Base-by-base conservation (phyloP, 1,140 invertebrate genomes). In the Scylla paramamosain region DNA sequence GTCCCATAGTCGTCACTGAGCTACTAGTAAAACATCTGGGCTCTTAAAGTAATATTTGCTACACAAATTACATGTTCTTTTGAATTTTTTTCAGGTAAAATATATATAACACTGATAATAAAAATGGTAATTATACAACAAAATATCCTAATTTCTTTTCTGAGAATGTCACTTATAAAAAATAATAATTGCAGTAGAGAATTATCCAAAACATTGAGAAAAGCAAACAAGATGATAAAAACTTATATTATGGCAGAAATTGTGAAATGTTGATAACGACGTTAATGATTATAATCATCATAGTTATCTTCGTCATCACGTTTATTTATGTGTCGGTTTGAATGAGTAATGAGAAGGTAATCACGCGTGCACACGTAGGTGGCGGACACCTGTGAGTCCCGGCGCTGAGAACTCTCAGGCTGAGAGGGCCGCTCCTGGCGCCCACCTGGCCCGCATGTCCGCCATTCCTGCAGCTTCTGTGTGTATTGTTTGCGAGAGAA, bases 231-330 rank as follows among this genome's bases (percentile, higher is more conserved):
- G 12, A 39, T 25, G 45, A 46, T 32, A 25, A 29, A 39, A 89
- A 39, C n/a, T 39, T 6, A 90, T 31, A 39, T 31, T 20, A 46
- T 39, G 88, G 4, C 31, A 90, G 88, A 45, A 88, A 88, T 88
- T 25, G n/a, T 45, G 12, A 88, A 39, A 88, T 88, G 32, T 29
- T 46, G n/a, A 88, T 88, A 88, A 88, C 2, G 29, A 88, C 29
- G n/a, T 39, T 32, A 88, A 88, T 88, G 29, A 88, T 88, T 25
- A 88, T 88, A 20, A 88, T 77, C 20, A 77, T n/a, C 20, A 77
- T 77, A 3, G n/a, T 77, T 3, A 77, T 77, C 20, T 20, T n/a
- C 6, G 1, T 77, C 20, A 77, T n/a, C 20, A 77, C 59, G 14
- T 7, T 7, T 16, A 20, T 20, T 12, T n/a, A 7, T 20, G 0